These are phyloP conservation scores for Danaus melanippus DNA, from an alignment of 1,140 invertebrate genomes.

Conservation along the genomic window DNA sequence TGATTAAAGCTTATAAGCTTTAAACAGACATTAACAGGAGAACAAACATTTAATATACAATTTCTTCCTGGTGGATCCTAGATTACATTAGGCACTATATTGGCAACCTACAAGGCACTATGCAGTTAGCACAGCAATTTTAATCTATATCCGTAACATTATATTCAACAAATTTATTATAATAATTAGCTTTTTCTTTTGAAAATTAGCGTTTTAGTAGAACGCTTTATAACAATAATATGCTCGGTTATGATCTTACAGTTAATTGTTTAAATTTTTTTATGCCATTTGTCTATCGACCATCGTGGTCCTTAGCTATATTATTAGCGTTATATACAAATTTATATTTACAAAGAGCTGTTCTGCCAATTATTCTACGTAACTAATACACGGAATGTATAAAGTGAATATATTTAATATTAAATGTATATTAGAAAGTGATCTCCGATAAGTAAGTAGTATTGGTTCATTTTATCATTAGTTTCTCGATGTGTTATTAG, in stretches of 20 bases:
- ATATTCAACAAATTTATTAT: conserved; percentile 39
- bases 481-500: too few relatives aligned
- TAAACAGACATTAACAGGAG: conserved; percentile 38
- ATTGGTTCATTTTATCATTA: too few relatives aligned
- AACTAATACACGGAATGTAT: conserved; percentile 43
- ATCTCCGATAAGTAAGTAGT: too few relatives aligned
- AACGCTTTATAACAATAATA: conserved; percentile 31
- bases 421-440: conserved; percentile 9
- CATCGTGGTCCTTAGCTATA: conserved; percentile 24
- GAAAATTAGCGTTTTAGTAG: conserved; percentile 23
- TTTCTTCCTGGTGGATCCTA: conserved; percentile 58
- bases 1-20: conserved; percentile 24
- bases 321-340: conserved; percentile 40
- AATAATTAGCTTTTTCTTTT: conserved; percentile 21
- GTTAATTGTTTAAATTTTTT: conserved; percentile 18
- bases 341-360: conserved; percentile 43
- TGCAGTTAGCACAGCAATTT: conserved; percentile 70
- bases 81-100: conserved; percentile 72
- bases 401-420: conserved; percentile 32
- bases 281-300: conserved; percentile 36
- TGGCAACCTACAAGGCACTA: conserved; percentile 74
- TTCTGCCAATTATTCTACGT: conserved; percentile 26
- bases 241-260: conserved; percentile 13
- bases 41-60: conserved; percentile 42
- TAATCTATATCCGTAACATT: conserved; percentile 37